A percentile compares a stretch with the other conserved stretches of the same genome.
phyloP scores from a whole-genome alignment of 64 coral and sea anemone genomes.

The Acropora tenuis region DNA sequence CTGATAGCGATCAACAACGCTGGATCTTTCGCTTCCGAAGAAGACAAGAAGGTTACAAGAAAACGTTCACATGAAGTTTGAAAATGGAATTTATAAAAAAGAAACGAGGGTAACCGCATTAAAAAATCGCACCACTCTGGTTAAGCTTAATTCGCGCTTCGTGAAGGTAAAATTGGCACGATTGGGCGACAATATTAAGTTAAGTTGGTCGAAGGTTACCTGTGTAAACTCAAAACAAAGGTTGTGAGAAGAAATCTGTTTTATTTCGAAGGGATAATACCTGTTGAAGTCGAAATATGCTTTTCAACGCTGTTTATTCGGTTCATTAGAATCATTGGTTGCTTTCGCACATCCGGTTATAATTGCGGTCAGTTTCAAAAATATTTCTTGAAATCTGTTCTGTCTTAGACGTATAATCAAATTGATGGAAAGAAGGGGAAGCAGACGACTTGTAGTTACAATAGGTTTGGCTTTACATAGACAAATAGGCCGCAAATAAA shows the following conservation, averaged over 20 bases:
- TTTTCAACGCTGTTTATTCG: conserved; percentile 14
- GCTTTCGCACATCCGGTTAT: not conserved
- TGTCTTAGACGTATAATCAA: not conserved
- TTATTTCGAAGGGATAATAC: not conserved
- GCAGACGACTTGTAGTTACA: not conserved
- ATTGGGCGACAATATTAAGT: not conserved
- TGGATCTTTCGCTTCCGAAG: not conserved
- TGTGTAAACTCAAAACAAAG: not conserved
- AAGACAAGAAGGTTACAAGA: not conserved
- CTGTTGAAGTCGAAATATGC: conserved; percentile 4
- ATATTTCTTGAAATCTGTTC: not conserved
- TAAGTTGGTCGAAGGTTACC: not conserved
- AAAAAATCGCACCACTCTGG: too few species aligned
- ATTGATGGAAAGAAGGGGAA: not conserved
- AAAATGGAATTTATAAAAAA: not conserved
- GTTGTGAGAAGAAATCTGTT: not conserved
- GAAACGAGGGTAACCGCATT: not conserved
- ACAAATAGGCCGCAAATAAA: not conserved
- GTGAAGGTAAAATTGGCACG: not conserved
- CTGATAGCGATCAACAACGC: not conserved
- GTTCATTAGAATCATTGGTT: not conserved
- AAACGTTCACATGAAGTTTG: not conserved
- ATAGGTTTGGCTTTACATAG: not conserved
- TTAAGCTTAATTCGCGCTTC: too few species aligned
- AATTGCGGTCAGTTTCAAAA: conserved; percentile 16